phyloP scores from a whole-genome alignment of 2,113 vertebrate species.

The Boulengerochromis microlepis region DNA sequence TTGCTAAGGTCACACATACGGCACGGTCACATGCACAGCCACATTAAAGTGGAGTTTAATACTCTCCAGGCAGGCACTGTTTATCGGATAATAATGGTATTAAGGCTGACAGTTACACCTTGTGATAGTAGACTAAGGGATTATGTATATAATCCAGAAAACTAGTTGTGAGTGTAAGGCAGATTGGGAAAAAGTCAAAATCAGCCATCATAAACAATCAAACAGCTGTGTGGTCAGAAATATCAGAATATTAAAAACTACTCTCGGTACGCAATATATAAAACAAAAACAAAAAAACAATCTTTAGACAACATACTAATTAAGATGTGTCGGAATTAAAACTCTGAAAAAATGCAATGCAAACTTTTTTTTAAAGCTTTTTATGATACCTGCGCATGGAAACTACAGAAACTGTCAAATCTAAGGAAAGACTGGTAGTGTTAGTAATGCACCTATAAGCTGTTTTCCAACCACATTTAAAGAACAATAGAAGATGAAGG shows the following conservation, averaged over 20 bases:
- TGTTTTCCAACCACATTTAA: background rate
- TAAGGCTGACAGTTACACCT: conserved; percentile 2
- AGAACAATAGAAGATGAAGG: background rate
- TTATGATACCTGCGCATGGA: background rate
- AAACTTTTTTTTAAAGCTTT: background rate
- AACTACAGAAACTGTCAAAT: background rate
- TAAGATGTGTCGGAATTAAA: background rate
- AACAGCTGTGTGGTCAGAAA: background rate
- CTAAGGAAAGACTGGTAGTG: background rate
- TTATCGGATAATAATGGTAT: conserved; percentile 16
- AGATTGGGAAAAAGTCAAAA: background rate
- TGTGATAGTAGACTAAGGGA: background rate
- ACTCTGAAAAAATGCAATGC: background rate
- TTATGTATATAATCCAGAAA: background rate
- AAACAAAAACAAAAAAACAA: background rate
- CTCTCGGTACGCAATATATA: background rate
- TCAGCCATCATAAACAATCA: background rate
- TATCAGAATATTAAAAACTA: background rate
- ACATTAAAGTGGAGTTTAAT: conserved; percentile 11
- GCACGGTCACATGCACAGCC: background rate
- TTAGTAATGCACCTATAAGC: background rate
- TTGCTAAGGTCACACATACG: conserved; percentile 16
- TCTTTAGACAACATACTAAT: background rate
- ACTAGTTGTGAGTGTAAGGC: background rate
- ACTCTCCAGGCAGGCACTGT: background rate